Conservation (phyloP, 1,140 invertebrate species). For the Drosophila orena region DNA sequence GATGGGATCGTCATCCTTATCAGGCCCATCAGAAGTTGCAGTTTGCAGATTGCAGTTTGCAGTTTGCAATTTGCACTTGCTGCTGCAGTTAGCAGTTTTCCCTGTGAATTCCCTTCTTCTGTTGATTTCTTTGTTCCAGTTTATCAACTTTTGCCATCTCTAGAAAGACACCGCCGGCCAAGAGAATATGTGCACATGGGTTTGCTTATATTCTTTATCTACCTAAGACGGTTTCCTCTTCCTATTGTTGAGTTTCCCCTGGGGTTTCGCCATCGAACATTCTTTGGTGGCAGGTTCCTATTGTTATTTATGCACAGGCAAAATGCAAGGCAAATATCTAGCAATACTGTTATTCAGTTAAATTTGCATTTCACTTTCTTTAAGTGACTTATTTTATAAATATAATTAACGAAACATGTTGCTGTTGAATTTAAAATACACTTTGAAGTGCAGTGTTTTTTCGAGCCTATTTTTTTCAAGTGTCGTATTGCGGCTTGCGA, state of each 20-base stretch:
- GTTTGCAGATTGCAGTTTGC: slow-evolving; percentile 7
- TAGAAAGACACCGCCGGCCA: slow-evolving; percentile 34
- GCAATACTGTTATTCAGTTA: too few relatives aligned
- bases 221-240: background rate
- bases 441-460: too few relatives aligned
- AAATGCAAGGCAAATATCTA: background rate
- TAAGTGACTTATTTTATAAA: background rate
- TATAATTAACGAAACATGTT: too few relatives aligned
- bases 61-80: slow-evolving; percentile 16
- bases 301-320: slow-evolving; percentile 7
- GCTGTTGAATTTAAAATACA: too few relatives aligned
- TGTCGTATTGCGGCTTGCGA: slow-evolving; percentile 3
- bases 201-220: background rate
- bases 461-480: background rate
- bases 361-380: too few relatives aligned
- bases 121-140: slow-evolving; percentile 49
- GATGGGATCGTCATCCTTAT: slow-evolving; percentile 43
- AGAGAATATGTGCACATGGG: slow-evolving; percentile 29
- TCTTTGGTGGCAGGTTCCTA: slow-evolving; percentile 17
- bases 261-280: slow-evolving; percentile 28
- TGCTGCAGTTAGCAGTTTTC: slow-evolving; percentile 28
- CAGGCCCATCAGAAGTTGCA: slow-evolving; percentile 38
- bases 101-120: slow-evolving; percentile 11
- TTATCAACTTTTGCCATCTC: slow-evolving; percentile 51
- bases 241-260: slow-evolving; percentile 24